A percentile compares a stretch with the other conserved stretches of the same genome.
These are phyloP conservation scores for Prunella himalayana DNA, from an alignment of 2,113 vertebrate species.

Conservation along the genomic window DNA sequence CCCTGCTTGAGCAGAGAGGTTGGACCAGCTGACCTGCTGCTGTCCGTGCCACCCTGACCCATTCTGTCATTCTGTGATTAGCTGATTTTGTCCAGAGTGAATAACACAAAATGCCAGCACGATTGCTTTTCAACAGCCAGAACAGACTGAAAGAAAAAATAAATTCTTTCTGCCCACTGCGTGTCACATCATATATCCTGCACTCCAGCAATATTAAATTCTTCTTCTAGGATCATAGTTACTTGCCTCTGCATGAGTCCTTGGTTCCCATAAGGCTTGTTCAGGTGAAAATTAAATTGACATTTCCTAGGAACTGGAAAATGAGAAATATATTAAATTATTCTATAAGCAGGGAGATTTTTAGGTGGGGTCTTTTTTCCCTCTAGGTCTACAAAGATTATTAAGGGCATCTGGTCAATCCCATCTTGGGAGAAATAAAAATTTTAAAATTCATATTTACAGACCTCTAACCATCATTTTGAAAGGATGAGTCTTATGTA, in stretches of 20 bases:
- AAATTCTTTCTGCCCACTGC: not conserved
- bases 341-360: not conserved
- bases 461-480: accelerated
- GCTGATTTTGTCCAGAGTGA: not conserved
- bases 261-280: not conserved
- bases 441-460: not conserved
- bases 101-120: not conserved
- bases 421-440: not conserved
- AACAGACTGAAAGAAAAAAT: not conserved
- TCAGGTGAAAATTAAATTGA: not conserved
- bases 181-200: not conserved
- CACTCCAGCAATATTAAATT: not conserved
- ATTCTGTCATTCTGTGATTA: not conserved
- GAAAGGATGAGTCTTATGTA: not conserved
- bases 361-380: not conserved
- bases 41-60: not conserved
- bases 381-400: not conserved
- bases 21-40: not conserved
- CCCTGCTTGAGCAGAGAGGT: not conserved
- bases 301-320: not conserved
- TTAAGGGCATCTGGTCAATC: not conserved
- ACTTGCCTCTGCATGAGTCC: not conserved
- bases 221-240: not conserved
- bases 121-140: not conserved
- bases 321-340: not conserved